Base-by-base conservation (phyloP, 1,140 invertebrate species). In the Drosophila subpulchrella region DNA sequence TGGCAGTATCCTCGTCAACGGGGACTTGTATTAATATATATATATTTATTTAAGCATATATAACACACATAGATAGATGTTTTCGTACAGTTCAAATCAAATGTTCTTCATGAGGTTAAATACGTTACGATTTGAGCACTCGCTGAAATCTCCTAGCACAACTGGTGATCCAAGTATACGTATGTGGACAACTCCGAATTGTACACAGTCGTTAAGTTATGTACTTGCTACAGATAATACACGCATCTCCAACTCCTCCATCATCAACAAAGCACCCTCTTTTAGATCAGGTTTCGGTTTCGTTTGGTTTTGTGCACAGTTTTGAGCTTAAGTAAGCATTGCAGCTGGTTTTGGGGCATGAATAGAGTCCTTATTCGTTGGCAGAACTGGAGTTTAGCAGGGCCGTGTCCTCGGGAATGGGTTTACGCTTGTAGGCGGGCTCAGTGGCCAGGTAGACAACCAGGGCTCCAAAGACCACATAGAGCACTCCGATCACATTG, bases 391-490 rank as follows among this genome's bases (percentile, higher is more conserved):
- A 54, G 27, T 42, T 75, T 8, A 96, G 92, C 32, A 96, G 92
- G 2, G 95, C 93, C 50, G 96, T 95, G 84, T 98, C 97, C 91
- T 98, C 97, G 4, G 96, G 95, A 51, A 95, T 91, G 1, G 96
- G 94, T 24, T 94, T 91, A 34, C 97, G 94, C 86, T 95, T 96
- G 90, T 96, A 98, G 34, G 95, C 93, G 2, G 94, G 93, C 76
- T 97, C 95, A 5, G 95, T 95, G 3, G 96, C 95, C 41, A 98
- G 89, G 86, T 97, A 97, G 2, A 97, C 92, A 4, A 97, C 95
- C 15, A 96, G 85, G 4, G 93, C 92, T n/a, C 94, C 95, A 83
- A 97, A 97, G 34, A 95, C 73, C 6, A 96, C 86, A n/a, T 97
- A 93, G 12, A 95, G 90, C 1, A 97, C 58, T 7, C 96, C 97